phyloP scores from a whole-genome alignment of 2,888 invertebrate genomes.

The Lepeophtheirus nordmannii region DNA sequence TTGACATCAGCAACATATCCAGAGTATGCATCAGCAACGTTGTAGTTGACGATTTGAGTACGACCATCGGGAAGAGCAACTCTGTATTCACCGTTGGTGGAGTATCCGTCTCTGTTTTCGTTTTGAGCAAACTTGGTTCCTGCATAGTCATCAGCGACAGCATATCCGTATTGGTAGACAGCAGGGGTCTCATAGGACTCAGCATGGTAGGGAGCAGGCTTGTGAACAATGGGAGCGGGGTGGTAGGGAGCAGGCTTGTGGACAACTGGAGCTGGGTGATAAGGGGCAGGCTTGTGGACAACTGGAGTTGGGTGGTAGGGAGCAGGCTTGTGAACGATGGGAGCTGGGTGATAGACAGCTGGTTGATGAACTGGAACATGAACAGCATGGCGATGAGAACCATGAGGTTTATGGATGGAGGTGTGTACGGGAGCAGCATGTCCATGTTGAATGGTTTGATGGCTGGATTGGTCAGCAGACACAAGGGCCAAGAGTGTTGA shows the following conservation, averaged over 20 bases:
- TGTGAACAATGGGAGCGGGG: too few species aligned
- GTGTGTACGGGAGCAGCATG: constrained; percentile 13
- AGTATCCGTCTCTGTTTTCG: constrained; percentile 10
- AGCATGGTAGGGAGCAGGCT: too few species aligned
- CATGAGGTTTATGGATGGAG: constrained; percentile 18
- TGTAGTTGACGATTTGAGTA: constrained; percentile 13
- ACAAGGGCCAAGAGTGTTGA: not conserved
- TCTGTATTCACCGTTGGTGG: constrained; percentile 17
- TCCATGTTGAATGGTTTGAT: constrained; percentile 16
- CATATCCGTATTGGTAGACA: constrained; percentile 19
- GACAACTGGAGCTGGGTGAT: too few species aligned
- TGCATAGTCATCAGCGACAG: constrained; percentile 19
- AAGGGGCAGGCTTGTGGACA: too few species aligned
- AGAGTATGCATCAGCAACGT: constrained; percentile 18
- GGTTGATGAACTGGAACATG: not conserved
- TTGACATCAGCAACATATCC: constrained; percentile 21
- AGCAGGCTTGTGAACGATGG: not conserved
- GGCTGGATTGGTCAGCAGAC: constrained; percentile 14
- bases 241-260: too few species aligned
- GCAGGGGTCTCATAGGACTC: not conserved
- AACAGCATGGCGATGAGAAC: not conserved
- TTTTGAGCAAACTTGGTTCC: constrained; percentile 8
- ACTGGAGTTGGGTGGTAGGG: not conserved
- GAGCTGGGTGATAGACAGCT: not conserved
- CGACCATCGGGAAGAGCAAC: constrained; percentile 19